phyloP scores from a whole-genome alignment of 2,113 vertebrate species.

The Bambusicola thoracicus region DNA sequence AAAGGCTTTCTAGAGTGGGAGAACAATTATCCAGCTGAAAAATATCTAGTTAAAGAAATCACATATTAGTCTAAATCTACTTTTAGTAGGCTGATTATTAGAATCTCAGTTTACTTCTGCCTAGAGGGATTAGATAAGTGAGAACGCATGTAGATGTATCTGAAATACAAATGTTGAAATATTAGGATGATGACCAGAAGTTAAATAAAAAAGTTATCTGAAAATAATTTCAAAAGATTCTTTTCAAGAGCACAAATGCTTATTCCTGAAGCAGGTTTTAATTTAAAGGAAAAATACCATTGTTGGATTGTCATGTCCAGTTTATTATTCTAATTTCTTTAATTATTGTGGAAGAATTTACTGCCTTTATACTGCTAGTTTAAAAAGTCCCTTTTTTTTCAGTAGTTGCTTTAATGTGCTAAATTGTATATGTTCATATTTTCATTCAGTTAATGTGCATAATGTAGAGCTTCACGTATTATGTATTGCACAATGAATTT shows the following conservation, averaged over 20 bases:
- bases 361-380: neutral
- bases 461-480: neutral
- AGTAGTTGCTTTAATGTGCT: neutral
- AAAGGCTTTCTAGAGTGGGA: neutral
- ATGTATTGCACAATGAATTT: neutral
- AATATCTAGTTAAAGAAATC: neutral
- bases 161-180: neutral
- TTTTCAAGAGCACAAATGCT: neutral
- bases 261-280: conserved; percentile 34
- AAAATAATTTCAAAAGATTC: neutral
- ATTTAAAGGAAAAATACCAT: conserved; percentile 17
- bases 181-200: neutral
- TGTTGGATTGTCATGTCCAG: neutral
- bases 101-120: neutral
- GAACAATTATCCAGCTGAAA: neutral
- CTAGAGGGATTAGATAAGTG: neutral
- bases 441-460: neutral
- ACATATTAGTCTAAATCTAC: neutral
- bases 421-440: neutral
- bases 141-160: neutral
- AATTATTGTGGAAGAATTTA: conserved; percentile 1
- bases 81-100: neutral
- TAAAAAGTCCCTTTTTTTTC: neutral
- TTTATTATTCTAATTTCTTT: conserved; percentile 14
- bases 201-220: neutral